Base-by-base conservation (phyloP, 2,888 invertebrate species). In the Rhaphigaster nebulosa region DNA sequence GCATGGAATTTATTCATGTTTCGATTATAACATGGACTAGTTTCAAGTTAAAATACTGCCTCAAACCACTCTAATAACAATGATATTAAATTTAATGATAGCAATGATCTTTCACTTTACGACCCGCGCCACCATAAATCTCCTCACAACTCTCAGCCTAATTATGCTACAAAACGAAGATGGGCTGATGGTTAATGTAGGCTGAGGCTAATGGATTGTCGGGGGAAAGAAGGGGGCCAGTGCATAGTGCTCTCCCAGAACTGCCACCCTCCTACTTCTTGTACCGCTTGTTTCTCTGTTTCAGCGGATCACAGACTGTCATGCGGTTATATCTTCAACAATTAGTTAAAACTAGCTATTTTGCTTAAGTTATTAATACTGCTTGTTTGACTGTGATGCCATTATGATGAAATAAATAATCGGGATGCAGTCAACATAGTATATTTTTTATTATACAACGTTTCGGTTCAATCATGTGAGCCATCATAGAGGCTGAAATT, bases 101-200 rank as follows among this genome's bases (percentile, higher is more conserved):
- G 15, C 1, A 29, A 65, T 29, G 29, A n/a, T n/a, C n/a, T 29
- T 29, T 65, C 18, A 34, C 65, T 65, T 29, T 65, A 29, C 29
- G 29, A 65, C 65, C 18, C 15, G 18, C 4, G 65, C 29, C 65
- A 29, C 18, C 4, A 65, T 65, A 65, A 65, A 65, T 65, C 65
- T 65, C 0, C 29, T n/a, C 65, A 65, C 15, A 29, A 65, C 29
- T 15, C 65, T 29, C 0, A 4, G 15, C n/a, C 65, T 65, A 65
- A 65, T 65, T 65, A 65, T 65, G 65, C 29, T 18, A 15, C 65
- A 65, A 65, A 65, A 65, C 29, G 65, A 65, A 65, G 65, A 65
- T 34, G 65, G 65, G 29, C 29, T 65, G 65, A 65, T 65, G 65
- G 13, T 65, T 65, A 65, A 65, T 65, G 65, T 65, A 65, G 15